Evolutionary conservation across 2,888 invertebrate species (phyloP), one percentile per base, ranked within the genome.

Genomic region (Heteromyza rotundicornis): DNA sequence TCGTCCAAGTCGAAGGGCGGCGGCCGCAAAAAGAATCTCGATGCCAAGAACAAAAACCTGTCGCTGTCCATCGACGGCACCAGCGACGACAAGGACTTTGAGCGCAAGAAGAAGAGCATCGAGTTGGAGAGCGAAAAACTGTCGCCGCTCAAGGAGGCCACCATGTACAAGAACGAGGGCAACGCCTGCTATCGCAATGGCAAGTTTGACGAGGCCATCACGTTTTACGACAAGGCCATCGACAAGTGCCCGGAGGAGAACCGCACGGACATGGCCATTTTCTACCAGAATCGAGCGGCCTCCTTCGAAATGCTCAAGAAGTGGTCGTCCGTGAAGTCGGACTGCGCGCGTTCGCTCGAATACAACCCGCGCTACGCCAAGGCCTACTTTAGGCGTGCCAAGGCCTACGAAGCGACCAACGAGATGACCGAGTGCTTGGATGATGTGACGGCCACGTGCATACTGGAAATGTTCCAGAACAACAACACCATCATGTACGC

Each of bases 261-360:
- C 71, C 86, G 86, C 23, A 86, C 87, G 1, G 94, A 94, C 70
- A 84, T 96, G 59, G 91, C 97, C 0, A 96, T 94, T 16, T 96
- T 94, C 83, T 96, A 95, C 82, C 98, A 98, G 82, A 98, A 98
- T 80, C 89, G 96, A 73, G 98, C 97, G 12, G 98, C 97, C 16
- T 94, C 96, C 49, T 94, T 95, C 82, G 97, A 97, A 82, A 93
- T 95, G 82, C 85, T 96, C 77, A 90, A 91, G 82, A 92, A 93
- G 83, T 93, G 91, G 87, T 88, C 88, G 64, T 87, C 90, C 68
- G 95, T 96, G 0, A 91, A 94, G 75, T 89, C 90, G 66, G 96
- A 97, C 80, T 96, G 96, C 77, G 89, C 91, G 1, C 89, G 87
- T 76, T 96, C 98, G 1, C 85, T 98, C 35, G 89, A 92, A 76